A percentile compares a stretch with the other conserved stretches of the same genome.
These are phyloP conservation scores for Xiphophorus hellerii DNA, from an alignment of 2,113 vertebrate genomes.

Conservation along the genomic window DNA sequence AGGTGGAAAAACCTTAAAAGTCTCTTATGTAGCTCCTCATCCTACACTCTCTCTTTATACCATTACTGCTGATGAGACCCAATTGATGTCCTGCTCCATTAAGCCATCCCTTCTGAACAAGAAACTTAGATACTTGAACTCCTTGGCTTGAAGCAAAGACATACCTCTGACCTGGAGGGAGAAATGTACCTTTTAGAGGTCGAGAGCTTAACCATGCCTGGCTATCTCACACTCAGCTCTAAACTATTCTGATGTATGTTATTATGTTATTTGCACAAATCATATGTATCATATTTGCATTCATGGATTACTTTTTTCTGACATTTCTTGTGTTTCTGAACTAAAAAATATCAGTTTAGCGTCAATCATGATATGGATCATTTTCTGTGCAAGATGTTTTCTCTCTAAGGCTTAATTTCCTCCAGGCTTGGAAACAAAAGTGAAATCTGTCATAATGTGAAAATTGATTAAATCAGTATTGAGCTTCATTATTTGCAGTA, in stretches of 20 bases:
- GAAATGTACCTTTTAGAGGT: too few relatives aligned
- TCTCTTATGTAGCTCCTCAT: background rate
- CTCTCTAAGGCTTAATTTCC: background rate
- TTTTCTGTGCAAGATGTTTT: slow-evolving; percentile 27
- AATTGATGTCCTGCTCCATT: background rate
- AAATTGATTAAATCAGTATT: slow-evolving; percentile 31
- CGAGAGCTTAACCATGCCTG: background rate
- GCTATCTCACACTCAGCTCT: background rate
- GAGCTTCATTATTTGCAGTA: slow-evolving; percentile 3
- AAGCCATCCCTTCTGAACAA: background rate
- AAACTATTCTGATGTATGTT: too few relatives aligned
- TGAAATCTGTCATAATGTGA: slow-evolving; percentile 11
- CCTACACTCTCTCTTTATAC: too few relatives aligned
- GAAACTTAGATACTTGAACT: background rate
- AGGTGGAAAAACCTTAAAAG: too few relatives aligned
- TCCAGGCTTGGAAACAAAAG: background rate
- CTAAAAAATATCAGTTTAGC: background rate
- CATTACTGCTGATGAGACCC: background rate
- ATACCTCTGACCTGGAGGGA: too few relatives aligned
- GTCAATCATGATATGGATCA: background rate
- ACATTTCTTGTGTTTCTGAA: background rate
- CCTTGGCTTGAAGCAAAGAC: too few relatives aligned
- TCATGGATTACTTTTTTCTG: background rate
- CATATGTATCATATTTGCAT: too few relatives aligned
- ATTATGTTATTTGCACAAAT: too few relatives aligned